These are phyloP conservation scores for Enteromius argenteus DNA, from an alignment of 2,797 vertebrate genomes.

Conservation along the genomic window DNA sequence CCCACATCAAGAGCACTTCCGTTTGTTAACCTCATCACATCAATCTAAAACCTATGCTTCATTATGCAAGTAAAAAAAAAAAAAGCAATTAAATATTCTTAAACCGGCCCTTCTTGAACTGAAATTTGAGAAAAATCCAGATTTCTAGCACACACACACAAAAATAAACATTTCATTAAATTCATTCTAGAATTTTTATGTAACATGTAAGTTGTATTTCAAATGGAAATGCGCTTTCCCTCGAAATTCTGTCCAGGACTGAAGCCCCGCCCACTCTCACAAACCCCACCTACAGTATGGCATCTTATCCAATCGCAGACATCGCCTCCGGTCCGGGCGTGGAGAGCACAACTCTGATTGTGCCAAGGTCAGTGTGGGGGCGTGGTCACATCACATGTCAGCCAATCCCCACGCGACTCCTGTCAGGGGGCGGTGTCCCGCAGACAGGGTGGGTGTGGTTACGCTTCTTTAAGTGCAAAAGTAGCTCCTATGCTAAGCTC, in stretches of 20 bases:
- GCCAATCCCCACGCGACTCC: conserved; percentile 51
- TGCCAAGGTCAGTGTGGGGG: conserved; percentile 46
- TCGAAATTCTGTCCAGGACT: conserved; percentile 41
- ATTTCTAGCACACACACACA: conserved; percentile 36
- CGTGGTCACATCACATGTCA: conserved; percentile 26
- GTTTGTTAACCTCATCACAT: conserved; percentile 53
- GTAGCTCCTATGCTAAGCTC: conserved; percentile 81
- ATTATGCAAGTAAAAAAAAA: conserved; percentile 48
- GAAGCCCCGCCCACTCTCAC: conserved; percentile 37
- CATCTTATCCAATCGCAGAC: conserved; percentile 49
- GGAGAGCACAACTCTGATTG: conserved; percentile 65
- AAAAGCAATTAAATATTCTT: conserved; percentile 57
- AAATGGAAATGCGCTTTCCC: conserved; percentile 32
- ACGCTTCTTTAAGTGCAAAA: conserved; percentile 81
- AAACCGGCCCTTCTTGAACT: conserved; percentile 59
- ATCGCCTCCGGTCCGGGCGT: conserved; percentile 25
- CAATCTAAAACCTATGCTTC: conserved; percentile 63
- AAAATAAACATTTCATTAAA: conserved; percentile 53
- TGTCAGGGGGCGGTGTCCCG: conserved; percentile 42
- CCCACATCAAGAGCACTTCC: conserved; percentile 50
- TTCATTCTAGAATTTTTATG: conserved; percentile 41
- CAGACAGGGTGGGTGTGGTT: conserved; percentile 68
- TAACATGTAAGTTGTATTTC: conserved; percentile 34
- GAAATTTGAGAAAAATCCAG: conserved; percentile 56
- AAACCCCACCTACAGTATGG: conserved; percentile 39